Base-by-base conservation (phyloP, 2,113 vertebrate genomes). In the Sylvilagus bachmani region DNA sequence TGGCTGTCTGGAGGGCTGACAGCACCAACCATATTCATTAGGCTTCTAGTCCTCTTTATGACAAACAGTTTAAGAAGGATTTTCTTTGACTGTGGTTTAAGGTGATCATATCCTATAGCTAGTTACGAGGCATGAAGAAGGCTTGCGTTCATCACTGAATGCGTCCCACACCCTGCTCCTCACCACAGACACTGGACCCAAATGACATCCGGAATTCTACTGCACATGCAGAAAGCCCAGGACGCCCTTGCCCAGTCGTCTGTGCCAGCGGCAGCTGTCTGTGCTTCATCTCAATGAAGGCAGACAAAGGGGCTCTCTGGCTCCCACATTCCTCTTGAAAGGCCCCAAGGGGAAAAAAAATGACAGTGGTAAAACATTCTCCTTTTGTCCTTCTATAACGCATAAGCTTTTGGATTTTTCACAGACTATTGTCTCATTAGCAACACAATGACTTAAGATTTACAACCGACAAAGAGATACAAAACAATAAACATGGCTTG, bases 241-340 rank as follows among this genome's bases (percentile, higher is more conserved):
- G 67, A 24, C 5, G 0, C 29, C 25, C 78, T 53, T 36, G 77
- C 67, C 36, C 29, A 31, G 58, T 7, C 1, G 24, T 27, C 77
- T 10, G 53, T 62, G 95, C 82, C 91, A 94, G 86, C 88, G 17
- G 89, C 66, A 80, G 91, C 69, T 67, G 78, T 31, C 80, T 74
- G 82, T 6, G 84, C 94, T 70, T 93, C 79, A 53, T 90, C 75
- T 70, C 74, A 80, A 93, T 83, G 49, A 95, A 69, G 38, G 91
- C 80, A 77, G 86, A 97, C 97, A 96, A 93, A 90, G 70, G 83
- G 69, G 25, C 75, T 83, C 84, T 88, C 53, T 1, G 16, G 70
- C 90, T 89, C 91, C 74, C 93, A 71, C 82, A 91, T n/a, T 81
- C 95, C 92, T 92, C 95, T 62, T 53, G 83, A 55, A 89, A 94